Base-by-base conservation (phyloP, 2,797 vertebrate genomes). In the Taenioides sp. region DNA sequence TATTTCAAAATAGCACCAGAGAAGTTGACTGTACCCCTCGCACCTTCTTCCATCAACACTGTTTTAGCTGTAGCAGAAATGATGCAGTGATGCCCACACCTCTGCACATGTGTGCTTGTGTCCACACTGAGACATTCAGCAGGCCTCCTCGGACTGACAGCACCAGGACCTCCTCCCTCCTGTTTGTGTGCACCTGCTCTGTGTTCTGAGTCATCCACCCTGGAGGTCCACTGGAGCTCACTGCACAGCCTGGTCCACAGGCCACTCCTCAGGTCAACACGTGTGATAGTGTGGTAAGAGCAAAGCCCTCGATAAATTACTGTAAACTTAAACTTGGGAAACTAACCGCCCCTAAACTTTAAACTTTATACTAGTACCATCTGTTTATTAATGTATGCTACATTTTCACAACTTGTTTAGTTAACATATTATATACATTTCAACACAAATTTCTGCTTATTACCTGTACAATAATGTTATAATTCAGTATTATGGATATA, bases 141-240 rank as follows among this genome's bases (percentile, higher is more conserved):
- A 88, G 87, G 66, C 75, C 80, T 57, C 80, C 89, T 58, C 79
- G 60, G 60, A 18, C 79, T 80, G 73, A 83, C 68, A 80, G 57
- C 81, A 84, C 88, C 77, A 82, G 78, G 82, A 65, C 80, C 69
- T 84, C 76, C 80, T 80, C 80, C 55, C 74, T 34, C 66, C 3
- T 65, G 3, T 66, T 0, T 71, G 1, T 62, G n/a, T 88, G 79
- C 87, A 92, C 89, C 90, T 92, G 89, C 86, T 92, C 88, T 81
- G 86, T 80, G 81, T 89, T 87, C 89, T 75, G 72, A 66, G 58
- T 76, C 63, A 75, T 88, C 89, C 72, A 84, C 82, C 75, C 67
- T 80, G 88, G 84, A 87, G 87, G 88, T 91, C 83, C 81, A 71
- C 70, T n/a, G 5, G 67, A 72, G 81, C 75, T 80, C 73, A 77